phyloP scores from a whole-genome alignment of 2,888 invertebrate genomes.

The Hetaerina titia region DNA sequence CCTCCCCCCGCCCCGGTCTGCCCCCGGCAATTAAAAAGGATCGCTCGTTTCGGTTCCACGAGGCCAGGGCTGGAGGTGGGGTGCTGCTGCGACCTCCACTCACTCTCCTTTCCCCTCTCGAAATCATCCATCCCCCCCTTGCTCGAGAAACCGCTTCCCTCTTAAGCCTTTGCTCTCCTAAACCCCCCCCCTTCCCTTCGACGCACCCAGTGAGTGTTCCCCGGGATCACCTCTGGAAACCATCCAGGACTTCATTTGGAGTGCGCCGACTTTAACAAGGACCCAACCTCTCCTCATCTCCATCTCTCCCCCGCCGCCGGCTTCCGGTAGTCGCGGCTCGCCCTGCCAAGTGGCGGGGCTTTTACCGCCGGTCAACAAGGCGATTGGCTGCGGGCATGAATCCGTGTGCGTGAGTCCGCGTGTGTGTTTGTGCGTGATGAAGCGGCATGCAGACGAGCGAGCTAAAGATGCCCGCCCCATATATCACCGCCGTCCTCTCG shows the following conservation, averaged over 20 bases:
- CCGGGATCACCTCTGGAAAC: conserved; percentile 58
- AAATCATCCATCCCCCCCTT: background rate
- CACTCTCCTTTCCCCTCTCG: background rate
- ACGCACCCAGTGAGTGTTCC: background rate
- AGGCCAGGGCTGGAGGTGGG: background rate
- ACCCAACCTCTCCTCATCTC: conserved; percentile 5
- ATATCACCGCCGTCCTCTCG: background rate
- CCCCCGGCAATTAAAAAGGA: background rate
- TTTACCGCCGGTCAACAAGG: conserved; percentile 37
- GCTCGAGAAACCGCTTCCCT: conserved; percentile 15
- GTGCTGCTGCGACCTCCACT: too few relatives aligned
- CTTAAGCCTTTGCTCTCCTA: background rate
- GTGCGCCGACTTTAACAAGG: conserved; percentile 56
- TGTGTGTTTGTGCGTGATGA: background rate
- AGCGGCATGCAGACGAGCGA: background rate
- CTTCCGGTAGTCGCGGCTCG: conserved; percentile 22
- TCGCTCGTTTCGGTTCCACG: background rate
- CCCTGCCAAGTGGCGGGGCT: conserved; percentile 30
- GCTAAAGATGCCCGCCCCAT: background rate
- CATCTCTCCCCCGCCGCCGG: background rate
- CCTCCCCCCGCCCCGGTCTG: background rate
- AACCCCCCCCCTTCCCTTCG: background rate
- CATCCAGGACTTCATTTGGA: conserved; percentile 63
- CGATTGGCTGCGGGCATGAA: conserved; percentile 16
- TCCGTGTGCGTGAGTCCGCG: background rate